Conservation (phyloP, 92 coral and sea anemone species). For the Heliopora coerulea region DNA sequence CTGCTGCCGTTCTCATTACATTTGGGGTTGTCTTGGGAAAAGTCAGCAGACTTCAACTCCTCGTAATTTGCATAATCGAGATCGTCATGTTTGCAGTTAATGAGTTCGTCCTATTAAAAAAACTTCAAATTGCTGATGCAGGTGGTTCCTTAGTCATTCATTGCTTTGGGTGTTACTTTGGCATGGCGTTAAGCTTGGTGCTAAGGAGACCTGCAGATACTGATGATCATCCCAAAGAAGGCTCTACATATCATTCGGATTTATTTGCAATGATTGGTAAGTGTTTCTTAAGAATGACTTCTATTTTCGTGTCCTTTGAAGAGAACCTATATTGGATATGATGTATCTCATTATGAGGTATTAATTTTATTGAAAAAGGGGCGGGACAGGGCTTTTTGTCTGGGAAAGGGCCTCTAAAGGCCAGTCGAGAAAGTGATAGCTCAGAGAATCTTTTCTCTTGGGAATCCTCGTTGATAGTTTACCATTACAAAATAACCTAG, state of each 20-base stretch:
- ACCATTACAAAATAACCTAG: too few relatives aligned
- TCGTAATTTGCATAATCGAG: conserved; percentile 61
- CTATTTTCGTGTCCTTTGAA: too few relatives aligned
- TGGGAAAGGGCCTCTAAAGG: too few relatives aligned
- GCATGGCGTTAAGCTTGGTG: conserved; percentile 61
- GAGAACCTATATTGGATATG: too few relatives aligned
- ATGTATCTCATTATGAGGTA: too few relatives aligned
- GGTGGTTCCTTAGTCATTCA: conserved; percentile 75
- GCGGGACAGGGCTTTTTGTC: too few relatives aligned
- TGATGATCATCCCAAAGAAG: conserved; percentile 57
- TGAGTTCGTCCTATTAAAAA: conserved; percentile 57
- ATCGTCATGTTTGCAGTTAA: conserved; percentile 60
- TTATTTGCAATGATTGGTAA: conserved; percentile 66
- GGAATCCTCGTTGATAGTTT: too few relatives aligned
- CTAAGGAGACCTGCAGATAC: conserved; percentile 43
- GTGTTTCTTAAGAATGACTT: too few relatives aligned
- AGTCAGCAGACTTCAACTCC: conserved; percentile 72
- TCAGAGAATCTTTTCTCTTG: too few relatives aligned
- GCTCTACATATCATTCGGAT: conserved; percentile 66
- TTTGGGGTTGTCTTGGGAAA: conserved; percentile 71
- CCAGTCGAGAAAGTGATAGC: too few relatives aligned
- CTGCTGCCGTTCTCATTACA: conserved; percentile 68
- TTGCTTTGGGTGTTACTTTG: conserved; percentile 72
- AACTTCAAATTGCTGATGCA: conserved; percentile 70
- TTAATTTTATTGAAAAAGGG: too few relatives aligned